phyloP scores from a whole-genome alignment of 2,113 vertebrate species.

The Cercocebus atys region DNA sequence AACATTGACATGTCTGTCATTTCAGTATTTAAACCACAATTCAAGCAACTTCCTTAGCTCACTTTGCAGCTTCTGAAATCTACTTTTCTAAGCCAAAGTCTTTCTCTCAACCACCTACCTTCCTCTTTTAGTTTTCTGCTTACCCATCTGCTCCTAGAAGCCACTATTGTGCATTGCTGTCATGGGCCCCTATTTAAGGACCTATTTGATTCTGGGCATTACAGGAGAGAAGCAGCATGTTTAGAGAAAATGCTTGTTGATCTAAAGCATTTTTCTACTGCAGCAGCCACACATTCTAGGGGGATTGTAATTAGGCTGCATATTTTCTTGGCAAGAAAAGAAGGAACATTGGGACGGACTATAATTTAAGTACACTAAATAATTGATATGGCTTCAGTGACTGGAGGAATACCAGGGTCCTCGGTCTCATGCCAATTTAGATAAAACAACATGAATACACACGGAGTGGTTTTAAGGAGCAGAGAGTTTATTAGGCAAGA shows the following conservation, averaged over 20 bases:
- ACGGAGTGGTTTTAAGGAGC: too few relatives aligned
- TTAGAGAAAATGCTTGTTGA: neutral
- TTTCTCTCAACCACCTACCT: neutral
- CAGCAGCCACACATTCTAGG: neutral
- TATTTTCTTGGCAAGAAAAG: slow-evolving; percentile 8
- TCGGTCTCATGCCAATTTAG: too few relatives aligned
- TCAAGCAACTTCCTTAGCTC: neutral
- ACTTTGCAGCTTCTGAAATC: neutral
- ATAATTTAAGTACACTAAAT: neutral
- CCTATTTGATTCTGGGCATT: neutral
- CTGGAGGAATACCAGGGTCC: too few relatives aligned
- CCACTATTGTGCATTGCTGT: neutral
- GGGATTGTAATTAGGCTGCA: neutral
- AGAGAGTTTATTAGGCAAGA: too few relatives aligned
- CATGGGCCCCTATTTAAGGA: neutral
- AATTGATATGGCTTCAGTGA: neutral
- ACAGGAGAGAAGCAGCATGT: neutral
- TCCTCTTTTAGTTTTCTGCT: too few relatives aligned
- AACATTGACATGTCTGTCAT: neutral
- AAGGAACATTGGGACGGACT: neutral
- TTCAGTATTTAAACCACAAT: neutral
- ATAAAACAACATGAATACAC: too few relatives aligned
- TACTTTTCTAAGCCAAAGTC: neutral
- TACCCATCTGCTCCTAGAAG: neutral
- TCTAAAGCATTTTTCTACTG: neutral